These are phyloP conservation scores for Leucophenga varia DNA, from an alignment of 1,140 invertebrate genomes.

Conservation along the genomic window DNA sequence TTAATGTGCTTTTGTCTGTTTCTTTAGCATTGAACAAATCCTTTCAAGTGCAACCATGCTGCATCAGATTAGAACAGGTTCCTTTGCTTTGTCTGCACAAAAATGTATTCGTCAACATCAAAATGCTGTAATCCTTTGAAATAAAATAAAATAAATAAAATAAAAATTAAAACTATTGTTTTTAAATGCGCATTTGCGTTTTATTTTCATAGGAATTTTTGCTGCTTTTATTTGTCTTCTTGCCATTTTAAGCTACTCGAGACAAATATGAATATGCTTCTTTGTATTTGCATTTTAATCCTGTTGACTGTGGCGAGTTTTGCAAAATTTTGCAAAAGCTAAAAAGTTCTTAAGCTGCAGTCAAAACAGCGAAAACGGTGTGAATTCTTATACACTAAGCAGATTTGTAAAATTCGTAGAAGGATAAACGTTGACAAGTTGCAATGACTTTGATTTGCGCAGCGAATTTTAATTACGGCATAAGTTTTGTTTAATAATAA, in stretches of 20 bases:
- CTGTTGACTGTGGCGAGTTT: no score
- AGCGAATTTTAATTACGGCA: no score
- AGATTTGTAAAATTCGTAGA: no score
- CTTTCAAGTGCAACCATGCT: constrained; percentile 50
- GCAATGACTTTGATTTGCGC: no score
- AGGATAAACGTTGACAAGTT: no score
- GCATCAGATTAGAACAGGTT: constrained; percentile 53
- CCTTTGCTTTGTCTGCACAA: constrained; percentile 31
- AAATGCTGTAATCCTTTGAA: constrained; percentile 21
- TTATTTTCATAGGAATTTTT: no score
- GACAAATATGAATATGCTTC: constrained; percentile 28
- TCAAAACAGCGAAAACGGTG: no score
- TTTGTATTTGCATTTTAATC: no score
- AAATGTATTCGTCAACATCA: constrained; percentile 40
- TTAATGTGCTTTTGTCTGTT: constrained; percentile 48
- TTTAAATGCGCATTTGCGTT: constrained; percentile 5
- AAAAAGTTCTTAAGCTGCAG: no score
- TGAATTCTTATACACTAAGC: no score
- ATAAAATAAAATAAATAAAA: constrained; percentile 5
- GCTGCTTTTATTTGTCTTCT: constrained; percentile 3
- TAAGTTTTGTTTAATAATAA: no score
- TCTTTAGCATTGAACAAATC: constrained; percentile 32
- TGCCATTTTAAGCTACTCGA: constrained; percentile 6
- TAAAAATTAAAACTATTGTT: constrained; percentile 40
- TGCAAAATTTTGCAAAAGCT: no score